phyloP scores from a whole-genome alignment of 2,113 vertebrate species.

The Gasterosteus aculeatus region DNA sequence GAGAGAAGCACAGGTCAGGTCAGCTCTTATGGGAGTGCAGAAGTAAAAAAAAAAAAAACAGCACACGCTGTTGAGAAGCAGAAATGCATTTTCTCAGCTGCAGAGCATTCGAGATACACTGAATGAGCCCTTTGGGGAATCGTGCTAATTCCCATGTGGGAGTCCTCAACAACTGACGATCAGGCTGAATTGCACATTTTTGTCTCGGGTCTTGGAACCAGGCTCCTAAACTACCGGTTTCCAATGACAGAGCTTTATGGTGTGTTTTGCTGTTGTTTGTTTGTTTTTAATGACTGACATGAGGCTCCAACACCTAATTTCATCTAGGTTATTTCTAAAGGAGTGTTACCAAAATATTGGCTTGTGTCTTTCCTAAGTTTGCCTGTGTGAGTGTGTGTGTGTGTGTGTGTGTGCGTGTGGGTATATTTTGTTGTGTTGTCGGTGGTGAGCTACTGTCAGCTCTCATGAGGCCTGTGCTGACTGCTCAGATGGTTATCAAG shows the following conservation, averaged over 20 bases:
- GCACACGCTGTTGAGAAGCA: not conserved
- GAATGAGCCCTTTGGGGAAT: constrained; percentile 13
- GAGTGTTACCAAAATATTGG: not conserved
- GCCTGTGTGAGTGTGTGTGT: constrained; percentile 29
- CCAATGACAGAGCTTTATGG: not conserved
- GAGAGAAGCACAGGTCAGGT: constrained; percentile 72
- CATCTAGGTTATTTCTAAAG: not conserved
- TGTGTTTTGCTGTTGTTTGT: not conserved
- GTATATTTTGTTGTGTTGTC: constrained; percentile 29
- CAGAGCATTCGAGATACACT: constrained; percentile 1
- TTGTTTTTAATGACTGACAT: not conserved
- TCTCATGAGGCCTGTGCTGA: constrained; percentile 57
- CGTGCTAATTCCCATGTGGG: not conserved
- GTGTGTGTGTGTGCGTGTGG: constrained; percentile 3
- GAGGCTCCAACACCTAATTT: not conserved
- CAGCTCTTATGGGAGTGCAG: constrained; percentile 19
- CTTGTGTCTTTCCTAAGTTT: not conserved
- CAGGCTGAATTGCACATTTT: not conserved
- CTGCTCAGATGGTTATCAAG: constrained; percentile 52
- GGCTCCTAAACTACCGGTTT: constrained; percentile 8
- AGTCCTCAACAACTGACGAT: constrained; percentile 11
- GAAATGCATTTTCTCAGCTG: not conserved
- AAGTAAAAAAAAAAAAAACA: not conserved
- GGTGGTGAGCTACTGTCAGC: constrained; percentile 62
- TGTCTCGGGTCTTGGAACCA: constrained; percentile 10